Evolutionary conservation across 2,797 vertebrate genomes (phyloP).

Genomic region (Lophius americanus): DNA sequence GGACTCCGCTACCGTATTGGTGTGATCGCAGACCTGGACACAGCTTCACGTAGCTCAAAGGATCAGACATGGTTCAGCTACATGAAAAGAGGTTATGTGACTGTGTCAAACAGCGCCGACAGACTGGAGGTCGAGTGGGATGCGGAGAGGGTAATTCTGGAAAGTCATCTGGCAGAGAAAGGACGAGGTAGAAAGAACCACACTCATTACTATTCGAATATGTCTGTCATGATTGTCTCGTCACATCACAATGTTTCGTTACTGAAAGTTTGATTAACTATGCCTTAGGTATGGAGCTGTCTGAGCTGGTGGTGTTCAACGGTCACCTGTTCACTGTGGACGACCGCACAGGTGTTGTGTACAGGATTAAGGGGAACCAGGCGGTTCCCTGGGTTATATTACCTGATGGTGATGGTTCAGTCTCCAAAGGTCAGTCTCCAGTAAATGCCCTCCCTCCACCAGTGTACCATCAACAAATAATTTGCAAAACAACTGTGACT

Average conservation of each 20-base stretch:
- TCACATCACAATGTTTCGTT: background rate
- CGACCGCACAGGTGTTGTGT: conserved; percentile 94
- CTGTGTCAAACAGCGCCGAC: conserved; percentile 84
- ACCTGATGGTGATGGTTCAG: conserved; percentile 89
- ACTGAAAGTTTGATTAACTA: background rate
- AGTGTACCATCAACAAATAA: too few relatives aligned
- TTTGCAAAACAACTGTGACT: background rate
- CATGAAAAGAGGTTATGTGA: conserved; percentile 90
- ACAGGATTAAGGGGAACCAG: conserved; percentile 87
- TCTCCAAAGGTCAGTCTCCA: conserved; percentile 89
- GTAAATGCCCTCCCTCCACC: background rate
- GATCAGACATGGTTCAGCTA: conserved; percentile 95
- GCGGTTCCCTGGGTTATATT: conserved; percentile 96
- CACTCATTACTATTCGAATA: background rate
- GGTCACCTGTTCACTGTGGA: conserved; percentile 94
- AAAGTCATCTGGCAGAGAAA: conserved; percentile 93
- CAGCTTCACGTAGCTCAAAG: conserved; percentile 80
- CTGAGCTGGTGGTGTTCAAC: conserved; percentile 91
- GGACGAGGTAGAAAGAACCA: conserved; percentile 81
- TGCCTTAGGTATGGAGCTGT: conserved; percentile 91
- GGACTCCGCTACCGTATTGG: conserved; percentile 92
- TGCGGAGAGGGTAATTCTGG: conserved; percentile 77
- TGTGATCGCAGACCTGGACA: conserved; percentile 93
- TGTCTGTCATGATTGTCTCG: background rate
- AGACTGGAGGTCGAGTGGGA: conserved; percentile 91